Evolutionary conservation across 2,113 vertebrate genomes (phyloP).

Genomic region (Caretta caretta): DNA sequence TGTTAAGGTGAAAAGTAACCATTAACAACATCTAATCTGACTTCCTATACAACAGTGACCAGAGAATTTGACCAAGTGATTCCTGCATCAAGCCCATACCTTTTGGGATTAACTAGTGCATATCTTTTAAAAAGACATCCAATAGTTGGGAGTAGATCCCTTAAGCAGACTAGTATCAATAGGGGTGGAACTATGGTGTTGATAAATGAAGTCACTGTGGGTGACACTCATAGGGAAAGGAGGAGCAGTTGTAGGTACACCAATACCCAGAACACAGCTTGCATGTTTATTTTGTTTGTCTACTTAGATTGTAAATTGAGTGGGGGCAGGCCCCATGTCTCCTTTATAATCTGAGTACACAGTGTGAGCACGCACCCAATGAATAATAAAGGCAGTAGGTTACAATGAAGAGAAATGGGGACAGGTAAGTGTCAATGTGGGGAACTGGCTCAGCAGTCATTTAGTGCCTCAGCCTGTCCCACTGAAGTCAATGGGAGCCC

Average conservation of each 20-base stretch:
- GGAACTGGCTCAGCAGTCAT: background rate
- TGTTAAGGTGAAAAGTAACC: background rate
- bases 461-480: background rate
- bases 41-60: background rate
- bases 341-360: background rate
- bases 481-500: constrained; percentile 4
- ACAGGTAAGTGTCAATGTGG: background rate
- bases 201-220: background rate
- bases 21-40: background rate
- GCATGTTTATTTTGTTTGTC: background rate
- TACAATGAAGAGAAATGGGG: background rate
- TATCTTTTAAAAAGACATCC: background rate
- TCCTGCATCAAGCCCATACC: background rate
- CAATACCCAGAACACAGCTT: background rate
- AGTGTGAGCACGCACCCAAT: background rate
- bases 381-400: background rate
- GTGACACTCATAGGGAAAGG: background rate
- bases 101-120: fast-evolving
- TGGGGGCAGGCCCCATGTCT: background rate
- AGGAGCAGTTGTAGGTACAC: background rate
- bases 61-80: background rate
- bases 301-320: background rate
- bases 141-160: constrained; percentile 1
- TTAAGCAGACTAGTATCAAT: background rate
- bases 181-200: background rate